Conservation (phyloP, 2,888 invertebrate genomes). For the Neoscelio sp. region DNA sequence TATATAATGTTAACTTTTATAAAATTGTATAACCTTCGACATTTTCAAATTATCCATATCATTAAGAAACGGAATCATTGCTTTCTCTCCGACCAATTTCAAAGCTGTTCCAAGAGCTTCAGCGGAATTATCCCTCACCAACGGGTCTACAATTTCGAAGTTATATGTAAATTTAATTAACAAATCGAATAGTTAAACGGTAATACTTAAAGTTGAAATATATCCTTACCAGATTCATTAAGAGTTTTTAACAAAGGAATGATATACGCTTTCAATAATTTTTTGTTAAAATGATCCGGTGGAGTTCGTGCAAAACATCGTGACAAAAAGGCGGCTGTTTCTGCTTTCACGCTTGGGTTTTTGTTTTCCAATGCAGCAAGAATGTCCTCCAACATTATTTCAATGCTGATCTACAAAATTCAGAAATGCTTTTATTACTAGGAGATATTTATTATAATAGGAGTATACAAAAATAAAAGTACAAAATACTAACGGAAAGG, state of each 20-base stretch:
- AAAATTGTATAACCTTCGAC: conserved; percentile 86
- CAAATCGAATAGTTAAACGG: too few species aligned
- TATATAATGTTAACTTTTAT: too few species aligned
- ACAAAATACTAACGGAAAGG: conserved; percentile 86
- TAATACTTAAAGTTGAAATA: too few species aligned
- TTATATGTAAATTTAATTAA: too few species aligned
- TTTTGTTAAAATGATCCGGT: conserved; percentile 93
- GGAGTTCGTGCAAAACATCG: conserved; percentile 93
- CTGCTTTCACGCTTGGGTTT: conserved; percentile 95
- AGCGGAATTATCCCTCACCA: conserved; percentile 95
- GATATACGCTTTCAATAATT: conserved; percentile 92
- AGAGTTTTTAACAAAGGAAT: conserved; percentile 91
- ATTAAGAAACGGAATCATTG: conserved; percentile 92
- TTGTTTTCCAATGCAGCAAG: conserved; percentile 94
- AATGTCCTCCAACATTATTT: conserved; percentile 93
- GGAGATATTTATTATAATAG: too few species aligned
- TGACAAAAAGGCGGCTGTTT: conserved; percentile 93
- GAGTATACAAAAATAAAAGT: too few species aligned
- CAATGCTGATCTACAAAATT: conserved; percentile 90
- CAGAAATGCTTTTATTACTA: too few species aligned
- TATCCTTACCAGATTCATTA: conserved; percentile 90
- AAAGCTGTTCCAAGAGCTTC: conserved; percentile 97
- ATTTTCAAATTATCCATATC: conserved; percentile 96
- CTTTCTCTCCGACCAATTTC: conserved; percentile 97
- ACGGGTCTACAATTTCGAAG: conserved; percentile 89